Conservation (phyloP, 2,797 vertebrate genomes). For the Myiotriccus ornatus region DNA sequence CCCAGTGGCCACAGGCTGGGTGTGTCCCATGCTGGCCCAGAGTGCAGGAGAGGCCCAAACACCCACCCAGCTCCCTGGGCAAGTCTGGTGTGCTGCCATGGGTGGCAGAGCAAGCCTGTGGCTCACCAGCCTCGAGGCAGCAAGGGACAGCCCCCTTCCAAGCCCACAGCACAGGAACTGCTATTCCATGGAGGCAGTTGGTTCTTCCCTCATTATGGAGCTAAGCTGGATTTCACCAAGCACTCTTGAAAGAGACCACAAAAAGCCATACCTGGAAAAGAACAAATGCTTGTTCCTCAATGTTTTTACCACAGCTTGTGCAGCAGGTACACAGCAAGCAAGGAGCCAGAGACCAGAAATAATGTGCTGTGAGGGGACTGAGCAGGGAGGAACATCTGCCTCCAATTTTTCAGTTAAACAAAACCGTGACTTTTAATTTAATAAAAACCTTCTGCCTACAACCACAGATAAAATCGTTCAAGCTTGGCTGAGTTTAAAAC, state of each 20-base stretch:
- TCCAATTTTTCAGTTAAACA: not conserved
- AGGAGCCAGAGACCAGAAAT: not conserved
- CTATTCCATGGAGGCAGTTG: not conserved
- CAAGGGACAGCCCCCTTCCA: not conserved
- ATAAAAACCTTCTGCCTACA: constrained; percentile 24
- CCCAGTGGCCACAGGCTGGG: accelerated
- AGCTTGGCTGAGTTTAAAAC: constrained; percentile 27
- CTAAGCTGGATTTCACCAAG: not conserved
- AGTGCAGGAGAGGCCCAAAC: not conserved
- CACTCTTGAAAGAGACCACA: not conserved
- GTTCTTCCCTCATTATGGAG: not conserved
- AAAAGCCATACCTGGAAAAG: not conserved
- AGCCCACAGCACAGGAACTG: not conserved
- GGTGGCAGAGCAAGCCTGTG: not conserved
- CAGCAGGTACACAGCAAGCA: not conserved
- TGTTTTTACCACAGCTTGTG: not conserved
- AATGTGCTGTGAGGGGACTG: not conserved
- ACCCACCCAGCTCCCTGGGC: not conserved
- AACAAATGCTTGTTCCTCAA: not conserved
- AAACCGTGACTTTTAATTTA: constrained; percentile 44
- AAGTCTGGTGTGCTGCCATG: not conserved
- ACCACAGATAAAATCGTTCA: constrained; percentile 34
- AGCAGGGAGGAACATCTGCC: not conserved
- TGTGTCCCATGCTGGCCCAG: accelerated
- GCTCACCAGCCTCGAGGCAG: not conserved